Percentiles rank a stretch among this genome's conserved stretches.
phyloP scores from a whole-genome alignment of 2,888 invertebrate genomes.

The Archaeoteleia sp. region DNA sequence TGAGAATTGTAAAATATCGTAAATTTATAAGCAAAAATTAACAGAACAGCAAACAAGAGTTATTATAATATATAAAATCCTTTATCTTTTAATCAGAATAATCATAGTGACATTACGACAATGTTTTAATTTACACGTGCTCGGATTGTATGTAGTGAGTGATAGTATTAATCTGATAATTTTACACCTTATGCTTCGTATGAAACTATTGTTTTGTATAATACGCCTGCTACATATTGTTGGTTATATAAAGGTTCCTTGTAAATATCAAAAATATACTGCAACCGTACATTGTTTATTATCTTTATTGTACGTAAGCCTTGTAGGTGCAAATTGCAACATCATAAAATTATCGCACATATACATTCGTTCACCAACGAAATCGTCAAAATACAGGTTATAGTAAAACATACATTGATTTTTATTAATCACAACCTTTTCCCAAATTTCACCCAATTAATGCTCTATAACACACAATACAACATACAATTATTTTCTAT shows the following conservation, averaged over 20 bases:
- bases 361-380: conserved; percentile 67
- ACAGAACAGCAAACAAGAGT: no score
- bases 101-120: background rate
- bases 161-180: conserved; percentile 9
- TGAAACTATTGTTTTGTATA: conserved; percentile 60
- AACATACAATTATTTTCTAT: no score
- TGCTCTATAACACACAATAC: no score
- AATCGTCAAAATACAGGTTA: conserved; percentile 67
- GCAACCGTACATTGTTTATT: conserved; percentile 55
- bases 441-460: no score
- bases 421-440: background rate
- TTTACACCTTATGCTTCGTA: conserved; percentile 16
- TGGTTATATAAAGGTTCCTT: conserved; percentile 63
- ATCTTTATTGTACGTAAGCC: conserved; percentile 57
- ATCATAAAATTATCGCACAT: conserved; percentile 64
- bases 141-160: background rate
- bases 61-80: no score
- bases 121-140: background rate
- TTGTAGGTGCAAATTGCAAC: conserved; percentile 60
- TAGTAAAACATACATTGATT: conserved; percentile 54
- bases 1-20: no score
- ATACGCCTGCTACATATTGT: conserved; percentile 59
- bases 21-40: no score
- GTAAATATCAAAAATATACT: conserved; percentile 60
- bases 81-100: no score